Conservation (phyloP, 2,888 invertebrate species). For the Bugulina stolonifera region DNA sequence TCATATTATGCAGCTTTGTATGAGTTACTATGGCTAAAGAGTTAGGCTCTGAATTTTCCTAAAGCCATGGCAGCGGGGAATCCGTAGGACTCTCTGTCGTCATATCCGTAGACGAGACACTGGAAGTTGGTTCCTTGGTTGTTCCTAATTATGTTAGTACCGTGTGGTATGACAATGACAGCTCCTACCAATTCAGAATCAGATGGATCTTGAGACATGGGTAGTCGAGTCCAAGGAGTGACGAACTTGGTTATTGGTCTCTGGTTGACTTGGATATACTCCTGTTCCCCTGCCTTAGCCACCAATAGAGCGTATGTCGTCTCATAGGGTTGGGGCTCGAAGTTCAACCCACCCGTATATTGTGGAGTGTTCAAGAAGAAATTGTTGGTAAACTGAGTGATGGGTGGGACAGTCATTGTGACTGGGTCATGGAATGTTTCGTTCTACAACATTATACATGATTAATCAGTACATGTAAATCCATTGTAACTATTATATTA, state of each 20-base stretch:
- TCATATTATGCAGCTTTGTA: no score
- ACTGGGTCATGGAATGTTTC: slow-evolving; percentile 23
- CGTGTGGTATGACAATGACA: slow-evolving; percentile 2
- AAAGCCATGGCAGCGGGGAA: slow-evolving; percentile 22
- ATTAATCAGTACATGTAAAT: no score
- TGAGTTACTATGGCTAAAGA: no score
- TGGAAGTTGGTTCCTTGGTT: slow-evolving; percentile 11
- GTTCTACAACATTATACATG: slow-evolving; percentile 2
- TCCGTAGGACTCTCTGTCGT: slow-evolving; percentile 23
- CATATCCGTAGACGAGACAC: slow-evolving; percentile 22
- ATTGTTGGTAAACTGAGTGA: slow-evolving; percentile 24
- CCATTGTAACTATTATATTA: no score
- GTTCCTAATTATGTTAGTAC: slow-evolving; percentile 12
- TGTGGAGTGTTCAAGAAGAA: slow-evolving; percentile 24
- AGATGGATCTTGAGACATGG: neutral
- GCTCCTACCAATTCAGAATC: slow-evolving; percentile 11
- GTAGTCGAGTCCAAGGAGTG: neutral
- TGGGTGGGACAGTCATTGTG: slow-evolving; percentile 20
- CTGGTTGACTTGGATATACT: neutral
- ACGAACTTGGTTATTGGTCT: slow-evolving; percentile 4
- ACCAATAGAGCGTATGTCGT: slow-evolving; percentile 13
- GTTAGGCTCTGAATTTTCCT: slow-evolving; percentile 13
- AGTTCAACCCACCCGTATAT: slow-evolving; percentile 20
- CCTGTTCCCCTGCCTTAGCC: slow-evolving; percentile 7
- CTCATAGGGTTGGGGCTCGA: slow-evolving; percentile 16